Base-by-base conservation (phyloP, 2,113 vertebrate species). In the Pycnonotus jocosus region DNA sequence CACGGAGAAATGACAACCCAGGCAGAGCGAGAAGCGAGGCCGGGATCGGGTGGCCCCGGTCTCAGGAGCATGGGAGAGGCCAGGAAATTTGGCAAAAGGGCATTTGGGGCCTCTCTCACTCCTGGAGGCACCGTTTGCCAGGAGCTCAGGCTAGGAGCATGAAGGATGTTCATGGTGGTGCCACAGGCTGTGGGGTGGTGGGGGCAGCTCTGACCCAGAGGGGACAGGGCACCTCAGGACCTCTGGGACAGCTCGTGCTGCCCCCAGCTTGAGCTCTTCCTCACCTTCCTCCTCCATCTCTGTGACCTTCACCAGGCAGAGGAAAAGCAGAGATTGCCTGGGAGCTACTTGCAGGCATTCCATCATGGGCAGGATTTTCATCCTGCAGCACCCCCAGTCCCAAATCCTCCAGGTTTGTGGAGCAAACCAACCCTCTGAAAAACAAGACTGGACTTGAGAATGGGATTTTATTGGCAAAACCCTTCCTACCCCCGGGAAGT, bases 21-120 rank as follows among this genome's bases (percentile, higher is more conserved):
- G 80, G 60, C 53, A 73, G 72, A 25, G 47, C 16, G 86, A 56
- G 74, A 19, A 65, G 86, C 7, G 9, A 44, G 53, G 71, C 45
- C 0, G 9, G 56, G 76, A 38, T 80, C 0, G 0, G 57, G 83
- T 76, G 79, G 70, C 76, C 45, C 3, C 0, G 1, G 37, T 37
- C 87, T 60, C 0, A 0, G 62, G 73, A 60, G 56, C 11, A 10
- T 1, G 7, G 51, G 61, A 64, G 71, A 72, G 25, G 38, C 51
- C 42, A 27, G 53, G 7, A 64, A 48, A 30, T 80, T 72, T 77
- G 76, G 50, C 27, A 35, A 23, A 71, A 77, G 54, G 77, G 83
- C 54, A 62, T 25, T 3, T 1, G 23, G 71, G 72, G 42, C 42
- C 13, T 35, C 65, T 56, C 58, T 83, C 0, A 0, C 25, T 61